Evolutionary conservation across 2,797 vertebrate genomes (phyloP).

Genomic region (Tolypeutes matacus): DNA sequence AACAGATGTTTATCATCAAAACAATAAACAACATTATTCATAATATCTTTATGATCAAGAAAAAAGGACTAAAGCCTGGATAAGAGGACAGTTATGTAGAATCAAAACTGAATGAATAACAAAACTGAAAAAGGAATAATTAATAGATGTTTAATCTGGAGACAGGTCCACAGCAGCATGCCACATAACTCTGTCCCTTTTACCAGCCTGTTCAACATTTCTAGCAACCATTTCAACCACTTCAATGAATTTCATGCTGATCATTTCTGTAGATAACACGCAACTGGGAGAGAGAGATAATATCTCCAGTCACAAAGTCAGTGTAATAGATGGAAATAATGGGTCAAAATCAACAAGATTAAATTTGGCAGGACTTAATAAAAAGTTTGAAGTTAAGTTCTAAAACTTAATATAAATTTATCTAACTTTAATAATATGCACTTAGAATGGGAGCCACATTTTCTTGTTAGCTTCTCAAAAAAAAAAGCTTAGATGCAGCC

Average conservation of each 20-base stretch:
- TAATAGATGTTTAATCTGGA: not conserved
- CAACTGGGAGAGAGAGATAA: not conserved
- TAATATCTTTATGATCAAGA: slow-evolving; percentile 41
- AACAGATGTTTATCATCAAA: slow-evolving; percentile 37
- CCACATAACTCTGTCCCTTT: not conserved
- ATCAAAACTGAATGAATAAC: slow-evolving; percentile 33
- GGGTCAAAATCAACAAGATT: slow-evolving; percentile 12
- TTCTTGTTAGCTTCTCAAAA: not conserved
- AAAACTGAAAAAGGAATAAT: slow-evolving; percentile 26
- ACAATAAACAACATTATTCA: slow-evolving; percentile 47
- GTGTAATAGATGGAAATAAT: slow-evolving; percentile 10
- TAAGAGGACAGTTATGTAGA: not conserved
- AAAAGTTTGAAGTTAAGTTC: slow-evolving; percentile 34
- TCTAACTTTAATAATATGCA: not conserved
- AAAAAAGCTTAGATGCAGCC: not conserved
- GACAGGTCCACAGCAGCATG: not conserved
- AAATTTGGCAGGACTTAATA: slow-evolving; percentile 16
- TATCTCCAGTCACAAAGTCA: slow-evolving; percentile 40
- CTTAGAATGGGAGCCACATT: not conserved
- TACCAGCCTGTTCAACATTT: not conserved
- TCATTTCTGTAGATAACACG: slow-evolving; percentile 26
- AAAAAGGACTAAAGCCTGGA: not conserved
- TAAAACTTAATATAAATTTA: not conserved
- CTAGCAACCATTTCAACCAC: not conserved
- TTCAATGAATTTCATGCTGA: not conserved